Evolutionary conservation across 2,797 vertebrate species (phyloP), one percentile per base, ranked within the genome.

Genomic region (Triplophysa bombifrons): DNA sequence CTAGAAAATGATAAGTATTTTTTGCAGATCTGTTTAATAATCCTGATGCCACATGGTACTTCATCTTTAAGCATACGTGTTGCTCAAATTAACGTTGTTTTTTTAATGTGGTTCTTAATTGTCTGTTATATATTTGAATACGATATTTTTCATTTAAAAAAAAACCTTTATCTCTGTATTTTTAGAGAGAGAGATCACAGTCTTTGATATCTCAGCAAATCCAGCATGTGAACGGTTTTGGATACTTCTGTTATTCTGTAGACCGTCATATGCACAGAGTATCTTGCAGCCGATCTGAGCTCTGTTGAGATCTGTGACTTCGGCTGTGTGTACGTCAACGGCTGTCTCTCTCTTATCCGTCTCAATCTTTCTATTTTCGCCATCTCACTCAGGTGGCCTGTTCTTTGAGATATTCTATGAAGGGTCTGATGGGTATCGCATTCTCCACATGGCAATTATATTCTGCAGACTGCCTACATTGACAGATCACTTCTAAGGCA

Each of bases 171-270:
- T 38, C 34, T 38, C 34, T 7, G 34, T 38, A 5, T 38, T 38
- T 8, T 38, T 38, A 38, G 34, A 38, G 6, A 1, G 34, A 38
- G 34, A 38, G 34, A 38, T 38, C 41, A 41, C 41, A 11, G 9
- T 41, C 8, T 41, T 1, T 10, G 38, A 41, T 41, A 41, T 41
- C 41, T 2, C 9, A 41, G 41, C 10, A 41, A 41, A 41, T 41
- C 10, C 41, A 11, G 41, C 9, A 11, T 41, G 6, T 78, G 67
- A 79, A 72, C 63, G 41, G 51, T 44, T 65, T 82, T 44, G 34
- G 58, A 70, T n/a, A 11, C 76, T 75, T 17, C 64, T 79, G 63
- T 78, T 82, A 78, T 74, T 70, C 81, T n/a, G 25, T 48, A 69
- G 61, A 25, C 72, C 58, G 34, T 27, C 60, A 80, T 6, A 38